These are phyloP conservation scores for Cricetomys ansorgei DNA, from an alignment of 2,113 vertebrate species.

Conservation along the genomic window DNA sequence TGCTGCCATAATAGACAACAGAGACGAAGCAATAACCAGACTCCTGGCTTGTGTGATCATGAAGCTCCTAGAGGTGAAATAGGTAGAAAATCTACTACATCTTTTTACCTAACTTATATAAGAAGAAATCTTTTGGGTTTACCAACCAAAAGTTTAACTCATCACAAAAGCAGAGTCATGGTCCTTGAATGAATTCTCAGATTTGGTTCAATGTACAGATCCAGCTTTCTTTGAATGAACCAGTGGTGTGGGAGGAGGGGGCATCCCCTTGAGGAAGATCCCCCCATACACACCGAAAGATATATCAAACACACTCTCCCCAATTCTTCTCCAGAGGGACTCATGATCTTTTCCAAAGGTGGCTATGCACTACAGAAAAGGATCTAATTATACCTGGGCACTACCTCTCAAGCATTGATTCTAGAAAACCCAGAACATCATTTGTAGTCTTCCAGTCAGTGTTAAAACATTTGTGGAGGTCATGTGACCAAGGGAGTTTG, in stretches of 20 bases:
- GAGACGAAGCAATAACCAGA: not conserved
- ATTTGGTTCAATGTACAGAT: not conserved
- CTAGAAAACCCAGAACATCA: not conserved
- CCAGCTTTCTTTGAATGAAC: not conserved
- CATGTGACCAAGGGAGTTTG: not conserved
- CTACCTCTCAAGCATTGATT: not conserved
- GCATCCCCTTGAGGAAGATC: not conserved
- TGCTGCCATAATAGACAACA: not conserved
- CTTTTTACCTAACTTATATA: not conserved
- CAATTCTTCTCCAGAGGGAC: not conserved
- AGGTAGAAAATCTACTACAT: not conserved
- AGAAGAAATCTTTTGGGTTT: not conserved
- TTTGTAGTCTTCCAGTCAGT: not conserved
- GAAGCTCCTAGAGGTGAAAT: not conserved
- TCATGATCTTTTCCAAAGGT: not conserved
- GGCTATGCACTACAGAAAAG: not conserved
- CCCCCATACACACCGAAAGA: not conserved
- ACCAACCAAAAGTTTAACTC: not conserved
- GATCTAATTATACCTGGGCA: not conserved
- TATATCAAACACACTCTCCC: not conserved
- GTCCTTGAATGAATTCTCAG: not conserved
- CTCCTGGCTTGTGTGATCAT: not conserved
- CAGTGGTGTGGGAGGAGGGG: no score
- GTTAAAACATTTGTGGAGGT: not conserved
- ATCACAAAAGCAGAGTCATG: not conserved